Percentiles rank a stretch among this genome's conserved stretches.
phyloP scores from a whole-genome alignment of 2,113 vertebrate genomes.

The Mesoclemmys tuberculata region DNA sequence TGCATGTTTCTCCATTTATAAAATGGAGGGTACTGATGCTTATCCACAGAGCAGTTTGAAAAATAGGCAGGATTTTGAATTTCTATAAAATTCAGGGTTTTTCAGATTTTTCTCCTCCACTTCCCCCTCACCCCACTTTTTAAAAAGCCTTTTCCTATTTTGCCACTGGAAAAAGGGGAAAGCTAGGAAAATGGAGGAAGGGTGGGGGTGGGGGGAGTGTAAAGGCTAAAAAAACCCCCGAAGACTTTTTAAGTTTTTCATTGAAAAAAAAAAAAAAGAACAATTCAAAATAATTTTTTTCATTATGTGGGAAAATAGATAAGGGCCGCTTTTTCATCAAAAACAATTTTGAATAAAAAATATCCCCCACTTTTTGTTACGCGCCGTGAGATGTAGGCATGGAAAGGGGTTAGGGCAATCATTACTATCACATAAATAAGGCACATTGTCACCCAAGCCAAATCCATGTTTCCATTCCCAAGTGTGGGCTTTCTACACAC shows the following conservation, averaged over 20 bases:
- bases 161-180: neutral
- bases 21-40: neutral
- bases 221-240: no score
- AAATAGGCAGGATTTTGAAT: neutral
- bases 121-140: neutral
- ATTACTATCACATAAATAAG: no score
- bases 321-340: neutral
- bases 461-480: accelerated
- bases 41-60: neutral
- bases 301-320: neutral
- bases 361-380: neutral
- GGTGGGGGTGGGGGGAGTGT: neutral
- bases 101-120: neutral
- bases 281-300: neutral
- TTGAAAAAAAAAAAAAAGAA: neutral
- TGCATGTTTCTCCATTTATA: neutral
- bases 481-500: neutral
- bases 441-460: neutral
- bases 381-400: neutral
- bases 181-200: neutral
- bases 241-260: neutral
- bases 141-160: neutral
- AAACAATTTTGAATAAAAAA: neutral
- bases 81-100: neutral
- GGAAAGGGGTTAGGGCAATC: neutral